These are phyloP conservation scores for Phalacrocorax brasilianus DNA, from an alignment of 2,113 vertebrate genomes.

Conservation along the genomic window DNA sequence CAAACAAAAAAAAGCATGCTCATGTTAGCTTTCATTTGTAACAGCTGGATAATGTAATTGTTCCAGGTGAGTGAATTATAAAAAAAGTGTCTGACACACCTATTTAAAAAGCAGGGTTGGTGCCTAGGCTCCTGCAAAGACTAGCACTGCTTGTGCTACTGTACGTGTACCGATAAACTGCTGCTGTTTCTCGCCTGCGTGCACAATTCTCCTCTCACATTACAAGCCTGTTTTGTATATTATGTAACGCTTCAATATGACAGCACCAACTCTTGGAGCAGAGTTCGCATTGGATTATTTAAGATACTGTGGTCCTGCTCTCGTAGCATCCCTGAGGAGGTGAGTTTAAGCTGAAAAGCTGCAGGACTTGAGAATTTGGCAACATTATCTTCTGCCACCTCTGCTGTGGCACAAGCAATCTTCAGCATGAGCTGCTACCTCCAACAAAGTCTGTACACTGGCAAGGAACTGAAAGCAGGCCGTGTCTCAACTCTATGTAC, in stretches of 20 bases:
- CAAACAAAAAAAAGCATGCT: background rate
- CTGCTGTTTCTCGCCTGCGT: background rate
- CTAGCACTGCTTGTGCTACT: background rate
- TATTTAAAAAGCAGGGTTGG: background rate
- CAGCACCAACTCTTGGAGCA: background rate
- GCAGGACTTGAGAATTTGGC: background rate
- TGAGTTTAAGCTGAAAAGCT: background rate
- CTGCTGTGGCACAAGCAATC: background rate
- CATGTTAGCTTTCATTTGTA: background rate
- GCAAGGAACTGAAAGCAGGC: background rate
- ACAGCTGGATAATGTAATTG: background rate
- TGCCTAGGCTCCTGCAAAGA: background rate
- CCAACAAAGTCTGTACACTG: background rate
- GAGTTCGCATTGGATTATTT: background rate
- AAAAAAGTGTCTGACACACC: background rate
- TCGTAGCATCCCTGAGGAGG: background rate
- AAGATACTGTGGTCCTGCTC: background rate
- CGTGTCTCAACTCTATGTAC: background rate
- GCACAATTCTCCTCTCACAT: background rate
- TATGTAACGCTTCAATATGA: background rate
- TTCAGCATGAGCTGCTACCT: background rate
- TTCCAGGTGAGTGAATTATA: background rate
- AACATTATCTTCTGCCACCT: background rate
- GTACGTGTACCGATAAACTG: background rate
- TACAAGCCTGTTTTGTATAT: background rate